A percentile compares a stretch with the other conserved stretches of the same genome.
Evolutionary conservation across 2,113 vertebrate genomes (phyloP).

Genomic region (Festucalex cinctus): DNA sequence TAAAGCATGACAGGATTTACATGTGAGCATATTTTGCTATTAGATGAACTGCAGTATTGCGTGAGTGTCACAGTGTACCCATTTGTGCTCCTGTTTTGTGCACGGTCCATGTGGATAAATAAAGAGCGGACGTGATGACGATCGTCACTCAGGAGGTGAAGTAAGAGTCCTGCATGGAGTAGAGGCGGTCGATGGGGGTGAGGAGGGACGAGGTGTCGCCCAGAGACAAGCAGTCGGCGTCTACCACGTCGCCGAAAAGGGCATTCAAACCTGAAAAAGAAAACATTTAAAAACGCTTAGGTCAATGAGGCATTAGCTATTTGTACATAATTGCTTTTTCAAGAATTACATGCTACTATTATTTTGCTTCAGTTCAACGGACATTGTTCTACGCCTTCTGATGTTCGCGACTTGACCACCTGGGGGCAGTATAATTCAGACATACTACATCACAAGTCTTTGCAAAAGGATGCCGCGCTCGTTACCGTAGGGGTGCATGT

Average conservation of each 20-base stretch:
- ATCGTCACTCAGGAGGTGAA: slow-evolving; percentile 84
- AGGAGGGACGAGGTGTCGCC: slow-evolving; percentile 79
- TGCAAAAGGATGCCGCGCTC: neutral
- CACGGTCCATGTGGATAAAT: slow-evolving; percentile 6
- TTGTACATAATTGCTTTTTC: neutral
- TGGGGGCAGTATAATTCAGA: too few relatives aligned
- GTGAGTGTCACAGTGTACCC: slow-evolving; percentile 26
- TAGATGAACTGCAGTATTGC: slow-evolving; percentile 28
- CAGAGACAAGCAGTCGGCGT: slow-evolving; percentile 82
- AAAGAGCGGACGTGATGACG: neutral
- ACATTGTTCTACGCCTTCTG: too few relatives aligned
- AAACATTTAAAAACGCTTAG: neutral
- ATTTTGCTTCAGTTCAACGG: too few relatives aligned
- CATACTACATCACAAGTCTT: neutral
- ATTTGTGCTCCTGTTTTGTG: slow-evolving; percentile 12
- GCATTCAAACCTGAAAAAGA: slow-evolving; percentile 79
- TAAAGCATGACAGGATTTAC: neutral
- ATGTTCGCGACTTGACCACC: too few relatives aligned
- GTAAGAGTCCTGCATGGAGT: slow-evolving; percentile 98
- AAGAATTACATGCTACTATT: neutral
- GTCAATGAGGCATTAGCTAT: too few relatives aligned
- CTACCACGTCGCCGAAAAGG: slow-evolving; percentile 81
- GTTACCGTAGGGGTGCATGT: slow-evolving; percentile 95
- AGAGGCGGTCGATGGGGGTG: slow-evolving; percentile 94
- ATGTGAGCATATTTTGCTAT: slow-evolving; percentile 4